These are phyloP conservation scores for Lagopus leucura DNA, from an alignment of 2,113 vertebrate species.

Conservation along the genomic window DNA sequence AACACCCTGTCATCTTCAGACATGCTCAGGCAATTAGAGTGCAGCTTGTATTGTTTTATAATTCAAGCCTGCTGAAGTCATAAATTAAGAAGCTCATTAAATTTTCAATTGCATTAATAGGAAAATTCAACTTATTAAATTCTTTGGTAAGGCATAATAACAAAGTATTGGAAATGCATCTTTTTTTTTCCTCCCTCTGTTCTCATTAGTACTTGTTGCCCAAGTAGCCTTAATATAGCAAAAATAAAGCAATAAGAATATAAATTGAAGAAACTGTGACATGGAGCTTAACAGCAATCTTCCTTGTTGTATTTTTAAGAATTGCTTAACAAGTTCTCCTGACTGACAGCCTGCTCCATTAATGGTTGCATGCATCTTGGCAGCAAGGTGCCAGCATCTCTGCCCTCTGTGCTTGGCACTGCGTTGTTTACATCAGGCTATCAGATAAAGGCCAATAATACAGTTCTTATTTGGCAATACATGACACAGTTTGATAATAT, in stretches of 20 bases:
- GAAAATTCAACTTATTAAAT: conserved; percentile 57
- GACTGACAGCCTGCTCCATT: neutral
- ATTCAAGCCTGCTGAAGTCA: conserved; percentile 63
- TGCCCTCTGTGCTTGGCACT: neutral
- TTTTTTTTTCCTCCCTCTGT: neutral
- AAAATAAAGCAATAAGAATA: neutral
- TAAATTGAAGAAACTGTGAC: neutral
- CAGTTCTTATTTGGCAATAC: neutral
- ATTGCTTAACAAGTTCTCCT: neutral
- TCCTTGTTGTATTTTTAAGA: neutral
- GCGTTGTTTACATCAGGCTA: neutral
- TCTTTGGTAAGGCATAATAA: conserved; percentile 37
- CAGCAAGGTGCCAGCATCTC: neutral
- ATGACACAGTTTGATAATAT: neutral
- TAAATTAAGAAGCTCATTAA: conserved; percentile 76
- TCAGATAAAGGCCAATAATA: neutral
- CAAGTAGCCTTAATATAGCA: neutral
- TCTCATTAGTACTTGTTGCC: neutral
- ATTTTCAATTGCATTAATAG: conserved; percentile 73
- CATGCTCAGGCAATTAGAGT: conserved; percentile 69
- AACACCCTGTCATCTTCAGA: conserved; percentile 67
- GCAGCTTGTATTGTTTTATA: conserved; percentile 63
- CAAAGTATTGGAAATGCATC: neutral
- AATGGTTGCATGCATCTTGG: neutral
- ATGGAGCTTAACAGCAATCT: neutral